Evolutionary conservation across 2,888 invertebrate species (phyloP).

Genomic region (Melieria picta): DNA sequence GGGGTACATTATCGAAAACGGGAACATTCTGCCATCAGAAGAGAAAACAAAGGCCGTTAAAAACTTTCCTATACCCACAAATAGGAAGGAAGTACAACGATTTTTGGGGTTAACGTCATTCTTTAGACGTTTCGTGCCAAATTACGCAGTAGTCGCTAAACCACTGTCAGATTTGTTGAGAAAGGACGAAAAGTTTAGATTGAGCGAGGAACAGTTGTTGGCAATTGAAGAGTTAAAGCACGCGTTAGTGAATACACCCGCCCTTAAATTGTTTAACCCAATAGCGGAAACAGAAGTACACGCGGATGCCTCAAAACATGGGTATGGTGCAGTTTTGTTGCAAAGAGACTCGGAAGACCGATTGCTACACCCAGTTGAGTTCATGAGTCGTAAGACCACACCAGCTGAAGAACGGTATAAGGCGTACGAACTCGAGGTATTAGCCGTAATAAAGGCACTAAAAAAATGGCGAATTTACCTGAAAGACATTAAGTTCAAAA

Average conservation of each 20-base stretch:
- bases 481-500: slow-evolving; percentile 20
- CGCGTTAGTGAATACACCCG: slow-evolving; percentile 35
- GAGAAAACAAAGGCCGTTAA: slow-evolving; percentile 37
- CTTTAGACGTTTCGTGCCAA: neutral
- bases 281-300: slow-evolving; percentile 52
- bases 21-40: slow-evolving; percentile 31
- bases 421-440: slow-evolving; percentile 44
- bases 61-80: slow-evolving; percentile 37
- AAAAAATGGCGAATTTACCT: slow-evolving; percentile 39
- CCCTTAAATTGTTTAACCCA: slow-evolving; percentile 15
- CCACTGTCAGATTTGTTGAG: slow-evolving; percentile 24
- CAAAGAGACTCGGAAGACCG: neutral
- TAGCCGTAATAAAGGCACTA: slow-evolving; percentile 37
- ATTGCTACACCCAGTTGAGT: slow-evolving; percentile 19
- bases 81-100: slow-evolving; percentile 38
- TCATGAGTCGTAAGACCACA: slow-evolving; percentile 39
- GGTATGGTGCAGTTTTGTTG: slow-evolving; percentile 13
- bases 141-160: slow-evolving; percentile 12
- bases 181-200: slow-evolving; percentile 37
- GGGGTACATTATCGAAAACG: slow-evolving; percentile 39
- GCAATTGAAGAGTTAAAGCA: slow-evolving; percentile 36
- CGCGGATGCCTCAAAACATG: slow-evolving; percentile 70
- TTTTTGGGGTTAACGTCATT: slow-evolving; percentile 41
- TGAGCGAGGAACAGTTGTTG: slow-evolving; percentile 35
- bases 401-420: slow-evolving; percentile 30